Evolutionary conservation across 2,113 vertebrate species (phyloP).

Genomic region (Oryzias celebensis): DNA sequence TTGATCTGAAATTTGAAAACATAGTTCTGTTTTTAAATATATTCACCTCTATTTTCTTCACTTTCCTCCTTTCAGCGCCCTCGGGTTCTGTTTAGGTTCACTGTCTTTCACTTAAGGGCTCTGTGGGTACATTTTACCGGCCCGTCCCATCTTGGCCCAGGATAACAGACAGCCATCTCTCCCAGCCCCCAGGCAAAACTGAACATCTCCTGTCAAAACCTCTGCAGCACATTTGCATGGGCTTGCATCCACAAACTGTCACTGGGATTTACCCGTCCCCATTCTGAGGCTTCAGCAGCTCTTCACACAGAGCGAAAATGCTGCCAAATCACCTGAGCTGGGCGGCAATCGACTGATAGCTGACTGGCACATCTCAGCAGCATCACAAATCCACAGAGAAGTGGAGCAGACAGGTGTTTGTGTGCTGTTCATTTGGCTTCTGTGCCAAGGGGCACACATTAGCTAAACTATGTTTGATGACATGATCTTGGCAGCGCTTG

Average conservation of each 20-base stretch:
- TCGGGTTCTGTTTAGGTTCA: neutral
- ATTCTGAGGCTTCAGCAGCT: constrained; percentile 14
- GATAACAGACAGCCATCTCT: constrained; percentile 55
- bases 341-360: constrained; percentile 28
- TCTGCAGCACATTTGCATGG: constrained; percentile 69
- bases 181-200: constrained; percentile 61
- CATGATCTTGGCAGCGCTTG: constrained; percentile 62
- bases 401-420: constrained; percentile 62
- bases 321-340: constrained; percentile 36
- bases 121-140: constrained; percentile 19
- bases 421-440: constrained; percentile 44
- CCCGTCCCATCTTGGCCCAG: constrained; percentile 19
- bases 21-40: no score
- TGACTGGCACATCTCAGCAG: constrained; percentile 43
- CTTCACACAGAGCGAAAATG: constrained; percentile 10
- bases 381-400: constrained; percentile 45
- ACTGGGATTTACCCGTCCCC: constrained; percentile 40
- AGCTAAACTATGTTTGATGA: constrained; percentile 59
- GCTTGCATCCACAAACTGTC: constrained; percentile 59
- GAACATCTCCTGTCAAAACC: constrained; percentile 46
- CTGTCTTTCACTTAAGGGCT: neutral
- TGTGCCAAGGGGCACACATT: constrained; percentile 45
- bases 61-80: neutral
- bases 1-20: no score
- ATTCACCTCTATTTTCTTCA: neutral